A percentile compares a stretch with the other conserved stretches of the same genome.
Conservation (phyloP, 2,888 invertebrate genomes). For the Ernsta delagoae region DNA sequence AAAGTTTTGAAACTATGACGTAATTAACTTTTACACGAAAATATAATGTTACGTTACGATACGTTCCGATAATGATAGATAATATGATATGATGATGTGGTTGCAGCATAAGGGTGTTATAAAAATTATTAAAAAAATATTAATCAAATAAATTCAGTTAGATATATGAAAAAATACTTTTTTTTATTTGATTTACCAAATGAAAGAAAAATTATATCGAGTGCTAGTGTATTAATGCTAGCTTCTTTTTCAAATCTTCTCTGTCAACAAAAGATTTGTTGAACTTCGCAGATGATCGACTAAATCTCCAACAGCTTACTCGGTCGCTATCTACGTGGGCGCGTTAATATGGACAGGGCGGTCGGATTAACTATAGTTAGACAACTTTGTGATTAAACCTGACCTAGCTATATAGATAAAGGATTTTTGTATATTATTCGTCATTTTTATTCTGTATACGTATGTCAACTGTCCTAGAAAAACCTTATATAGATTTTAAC, state of each 20-base stretch:
- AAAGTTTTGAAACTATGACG: constrained; percentile 14
- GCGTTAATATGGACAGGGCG: constrained; percentile 24
- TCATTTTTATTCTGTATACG: background rate
- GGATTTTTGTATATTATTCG: background rate
- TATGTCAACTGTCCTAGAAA: too few relatives aligned
- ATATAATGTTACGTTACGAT: background rate
- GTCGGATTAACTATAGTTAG: constrained; percentile 26
- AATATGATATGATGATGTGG: too few relatives aligned
- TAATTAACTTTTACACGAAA: background rate
- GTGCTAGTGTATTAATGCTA: background rate
- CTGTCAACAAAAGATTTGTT: constrained; percentile 39
- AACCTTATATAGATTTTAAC: too few relatives aligned
- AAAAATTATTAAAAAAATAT: too few relatives aligned
- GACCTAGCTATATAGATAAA: background rate
- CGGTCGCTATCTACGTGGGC: constrained; percentile 29
- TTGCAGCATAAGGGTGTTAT: too few relatives aligned
- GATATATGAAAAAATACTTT: too few relatives aligned
- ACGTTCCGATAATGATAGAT: too few relatives aligned
- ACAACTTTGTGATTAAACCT: background rate
- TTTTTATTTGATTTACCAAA: too few relatives aligned
- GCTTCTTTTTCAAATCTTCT: background rate
- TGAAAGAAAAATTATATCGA: too few relatives aligned
- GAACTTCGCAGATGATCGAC: constrained; percentile 40
- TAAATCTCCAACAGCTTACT: constrained; percentile 38
- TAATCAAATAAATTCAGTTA: too few relatives aligned